Evolutionary conservation across 1,140 invertebrate species (phyloP), one percentile per base, ranked within the genome.

Genomic region (Gonatopus flavifemur): DNA sequence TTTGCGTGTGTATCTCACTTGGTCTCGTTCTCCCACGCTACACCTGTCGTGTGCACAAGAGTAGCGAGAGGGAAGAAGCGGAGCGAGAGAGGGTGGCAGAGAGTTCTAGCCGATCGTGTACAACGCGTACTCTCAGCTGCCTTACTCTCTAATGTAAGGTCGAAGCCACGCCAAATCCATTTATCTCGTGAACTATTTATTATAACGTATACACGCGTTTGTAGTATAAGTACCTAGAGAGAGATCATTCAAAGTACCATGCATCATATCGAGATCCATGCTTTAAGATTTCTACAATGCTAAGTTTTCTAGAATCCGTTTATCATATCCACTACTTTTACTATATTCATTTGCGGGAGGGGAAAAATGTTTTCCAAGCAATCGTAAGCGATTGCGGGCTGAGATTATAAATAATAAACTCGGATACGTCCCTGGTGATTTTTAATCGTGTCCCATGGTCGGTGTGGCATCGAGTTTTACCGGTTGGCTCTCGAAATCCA

Each of bases 1-100:
- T 44, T 20, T 42, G 42, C 45, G 33, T 13, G 22, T 15, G 22
- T 36, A 28, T 19, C 45, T 22, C 31, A 49, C 28, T 45, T 46
- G 41, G 37, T 45, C 41, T 55, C 40, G 40, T 66, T 68, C 71
- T 74, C 71, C 70, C 69, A 74, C 71, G 69, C 70, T 74, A 64
- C 74, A 75, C 72, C 72, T 75, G 72, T 72, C 70, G 67, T 68
- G 59, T 49, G 52, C 63, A 59, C 62, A 49, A 57, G 52, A 48
- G 42, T 45, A 32, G 37, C 30, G 30, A 20, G 15, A 36, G 35
- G 18, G 8, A 12, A 48, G 42, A 36, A 32, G 37, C 30, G 30
- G 31, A 18, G 19, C 15, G 18, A 28, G 40, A 53, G 50, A 58
- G 45, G 32, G 49, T 60, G 49, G 64, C 58, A 63, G 62, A 35